Base-by-base conservation (phyloP, 2,113 vertebrate species). In the Alethe castanea region DNA sequence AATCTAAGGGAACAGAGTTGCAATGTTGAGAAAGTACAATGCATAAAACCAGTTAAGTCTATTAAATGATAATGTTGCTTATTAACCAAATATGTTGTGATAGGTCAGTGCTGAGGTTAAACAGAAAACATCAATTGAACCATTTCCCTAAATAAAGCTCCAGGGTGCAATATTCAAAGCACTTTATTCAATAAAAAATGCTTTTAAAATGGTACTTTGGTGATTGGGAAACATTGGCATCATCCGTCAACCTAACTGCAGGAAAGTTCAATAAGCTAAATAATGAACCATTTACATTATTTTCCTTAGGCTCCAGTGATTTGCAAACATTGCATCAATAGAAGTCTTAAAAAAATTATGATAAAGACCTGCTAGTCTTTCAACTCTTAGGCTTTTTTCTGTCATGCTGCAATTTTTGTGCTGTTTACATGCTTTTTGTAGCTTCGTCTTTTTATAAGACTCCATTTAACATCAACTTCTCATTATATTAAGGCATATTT, bases 311-410 rank as follows among this genome's bases (percentile, higher is more conserved):
- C 97, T 98, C 87, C 82, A 95, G 97, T 97, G 95, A 97, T 96
- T 97, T 96, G 93, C 97, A 96, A 98, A 98, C 95, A 97, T 88
- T 94, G 95, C 98, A 98, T 97, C 97, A 97, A 98, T 97, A 98
- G 88, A 93, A 95, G 94, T 97, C 97, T 97, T 98, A 87, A 98
- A 98, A 98, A 98, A 98, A 98, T 98, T 98, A 99, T 98, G 98
- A 98, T 97, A 98, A 98, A 97, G 96, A 97, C 98, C 94, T 97
- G 97, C 97, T 95, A 92, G 26, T 92, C 78, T 96, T 97, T 88
- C 72, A 94, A 94, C 64, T 92, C 81, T 79, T 44, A 69, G 67
- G 84, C 56, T 95, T 95, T 85, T 88, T 86, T 86, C 79, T 60
- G 36, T 81, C 56, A 94, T 62, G 38, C 25, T 66, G 67, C 48